Percentiles rank a stretch among this genome's conserved stretches.
Conservation (phyloP, 2,113 vertebrate species). For the human region GRCh38 chr13:59835001-59835500, state of each 20-base stretch:
- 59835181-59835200: neutral
- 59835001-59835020: neutral
- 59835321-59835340: neutral
- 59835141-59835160: neutral
- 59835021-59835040: neutral
- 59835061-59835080: neutral
- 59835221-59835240: neutral
- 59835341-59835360: neutral
- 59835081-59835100: neutral
- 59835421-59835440: neutral
- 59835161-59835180: neutral
- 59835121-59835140: neutral
- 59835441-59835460: neutral
- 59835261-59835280: neutral
- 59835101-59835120: neutral
- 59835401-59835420: neutral
- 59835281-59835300: neutral
- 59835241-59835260: neutral
- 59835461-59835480: neutral
- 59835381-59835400: neutral
- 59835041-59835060: neutral
- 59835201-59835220: neutral
- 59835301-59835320: neutral
- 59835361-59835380: neutral
- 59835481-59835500: fast-evolving